phyloP scores from a whole-genome alignment of 2,113 vertebrate species.

The Macquaria australasica region DNA sequence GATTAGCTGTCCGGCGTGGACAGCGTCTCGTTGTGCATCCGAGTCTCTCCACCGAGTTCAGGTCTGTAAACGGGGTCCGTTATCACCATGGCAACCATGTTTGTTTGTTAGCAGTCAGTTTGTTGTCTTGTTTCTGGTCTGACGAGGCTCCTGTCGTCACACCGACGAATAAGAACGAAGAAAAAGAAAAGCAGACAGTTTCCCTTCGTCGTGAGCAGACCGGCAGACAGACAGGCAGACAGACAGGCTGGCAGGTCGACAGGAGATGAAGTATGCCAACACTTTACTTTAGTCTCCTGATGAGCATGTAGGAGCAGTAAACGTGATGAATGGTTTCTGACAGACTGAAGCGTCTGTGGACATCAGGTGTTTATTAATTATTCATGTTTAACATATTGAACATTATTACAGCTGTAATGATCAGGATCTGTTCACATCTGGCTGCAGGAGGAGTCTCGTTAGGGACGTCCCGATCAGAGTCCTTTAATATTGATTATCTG shows the following conservation, averaged over 20 bases:
- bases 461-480: too few relatives aligned
- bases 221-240: not conserved
- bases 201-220: not conserved
- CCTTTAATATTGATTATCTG: too few relatives aligned
- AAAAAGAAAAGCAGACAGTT: not conserved
- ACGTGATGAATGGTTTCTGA: too few relatives aligned
- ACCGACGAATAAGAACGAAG: not conserved
- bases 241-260: not conserved
- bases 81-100: conserved; percentile 4
- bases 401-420: too few relatives aligned
- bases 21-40: not conserved
- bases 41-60: too few relatives aligned
- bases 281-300: too few relatives aligned
- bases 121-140: not conserved
- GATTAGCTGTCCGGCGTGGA: not conserved
- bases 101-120: not conserved
- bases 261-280: not conserved
- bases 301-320: too few relatives aligned
- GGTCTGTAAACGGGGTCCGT: not conserved
- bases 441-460: too few relatives aligned
- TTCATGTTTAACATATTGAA: too few relatives aligned
- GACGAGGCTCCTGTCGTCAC: not conserved
- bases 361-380: too few relatives aligned
- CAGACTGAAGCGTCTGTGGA: too few relatives aligned
- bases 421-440: too few relatives aligned